Conservation (phyloP, 2,113 vertebrate genomes). For the Megaleporinus macrocephalus region DNA sequence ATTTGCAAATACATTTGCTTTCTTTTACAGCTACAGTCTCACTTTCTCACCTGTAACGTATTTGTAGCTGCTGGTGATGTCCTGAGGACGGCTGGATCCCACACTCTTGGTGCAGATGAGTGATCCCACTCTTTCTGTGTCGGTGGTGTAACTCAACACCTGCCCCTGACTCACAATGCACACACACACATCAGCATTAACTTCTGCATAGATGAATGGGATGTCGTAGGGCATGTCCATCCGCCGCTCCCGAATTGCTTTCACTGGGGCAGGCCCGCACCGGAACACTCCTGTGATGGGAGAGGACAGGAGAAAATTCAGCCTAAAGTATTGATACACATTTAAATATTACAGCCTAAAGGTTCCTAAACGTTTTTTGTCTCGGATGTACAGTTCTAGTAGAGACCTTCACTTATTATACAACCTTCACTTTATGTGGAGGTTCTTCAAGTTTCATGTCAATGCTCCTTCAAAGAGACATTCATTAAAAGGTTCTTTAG, state of each 20-base stretch:
- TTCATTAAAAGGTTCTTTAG: too few relatives aligned
- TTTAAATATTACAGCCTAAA: too few relatives aligned
- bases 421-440: too few relatives aligned
- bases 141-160: slow-evolving; percentile 39
- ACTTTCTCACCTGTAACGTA: slow-evolving; percentile 54
- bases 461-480: too few relatives aligned
- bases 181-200: slow-evolving; percentile 79
- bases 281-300: slow-evolving; percentile 76
- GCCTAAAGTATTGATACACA: not conserved
- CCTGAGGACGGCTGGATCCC: slow-evolving; percentile 49
- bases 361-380: too few relatives aligned
- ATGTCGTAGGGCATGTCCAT: slow-evolving; percentile 77
- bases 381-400: too few relatives aligned
- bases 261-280: slow-evolving; percentile 84
- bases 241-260: slow-evolving; percentile 73
- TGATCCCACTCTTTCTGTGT: slow-evolving; percentile 70
- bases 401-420: too few relatives aligned
- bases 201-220: slow-evolving; percentile 85
- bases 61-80: slow-evolving; percentile 77
- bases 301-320: not conserved
- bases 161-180: slow-evolving; percentile 49
- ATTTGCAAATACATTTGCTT: not conserved
- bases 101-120: slow-evolving; percentile 76
- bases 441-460: too few relatives aligned
- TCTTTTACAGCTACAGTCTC: not conserved